phyloP scores from a whole-genome alignment of 2,113 vertebrate genomes.

The Sylvia atricapilla region DNA sequence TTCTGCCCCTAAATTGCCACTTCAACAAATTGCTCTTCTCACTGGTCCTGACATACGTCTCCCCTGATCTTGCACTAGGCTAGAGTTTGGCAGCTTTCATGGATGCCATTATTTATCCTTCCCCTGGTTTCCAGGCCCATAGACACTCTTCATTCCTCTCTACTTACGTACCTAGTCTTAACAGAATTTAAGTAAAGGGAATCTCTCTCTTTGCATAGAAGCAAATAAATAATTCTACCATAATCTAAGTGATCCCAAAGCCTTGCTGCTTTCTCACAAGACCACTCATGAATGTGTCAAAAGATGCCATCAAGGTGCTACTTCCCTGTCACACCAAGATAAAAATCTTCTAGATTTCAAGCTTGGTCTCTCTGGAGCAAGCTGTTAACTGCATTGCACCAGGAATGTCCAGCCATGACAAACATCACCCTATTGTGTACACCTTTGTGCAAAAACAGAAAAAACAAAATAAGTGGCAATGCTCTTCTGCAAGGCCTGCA shows the following conservation, averaged over 20 bases:
- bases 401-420: neutral
- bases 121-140: neutral
- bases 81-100: neutral
- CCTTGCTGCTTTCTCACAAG: neutral
- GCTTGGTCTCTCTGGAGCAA: neutral
- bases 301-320: neutral
- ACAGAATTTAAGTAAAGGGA: neutral
- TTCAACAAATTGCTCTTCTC: conserved; percentile 14
- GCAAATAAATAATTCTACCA: neutral
- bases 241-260: neutral
- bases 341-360: neutral
- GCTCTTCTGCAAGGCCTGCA: neutral
- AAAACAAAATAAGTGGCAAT: neutral
- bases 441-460: neutral
- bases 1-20: conserved; percentile 19
- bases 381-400: neutral
- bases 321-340: neutral
- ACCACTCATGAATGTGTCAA: neutral
- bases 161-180: neutral
- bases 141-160: neutral
- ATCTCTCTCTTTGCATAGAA: neutral
- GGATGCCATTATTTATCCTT: neutral
- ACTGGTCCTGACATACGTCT: neutral
- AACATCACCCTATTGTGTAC: neutral
- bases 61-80: neutral